These are phyloP conservation scores for pig (Sus scrofa) DNA, from an alignment of 2,113 vertebrate species.

Conservation along the genomic window T2T-Sscrofa CM000817.6:143545501-143546000, in stretches of 20 bases:
- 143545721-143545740: neutral
- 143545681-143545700: neutral
- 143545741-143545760: neutral
- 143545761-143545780: neutral
- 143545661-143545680: slow-evolving; percentile 15
- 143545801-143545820: neutral
- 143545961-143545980: neutral
- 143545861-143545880: neutral
- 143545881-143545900: neutral
- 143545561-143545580: too few relatives aligned
- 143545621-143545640: neutral
- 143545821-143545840: neutral
- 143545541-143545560: neutral
- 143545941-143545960: neutral
- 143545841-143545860: neutral
- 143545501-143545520: neutral
- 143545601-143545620: neutral
- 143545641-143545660: neutral
- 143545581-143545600: neutral
- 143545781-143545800: neutral
- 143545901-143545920: neutral
- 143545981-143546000: neutral
- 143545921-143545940: neutral
- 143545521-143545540: neutral
- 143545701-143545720: neutral